phyloP scores from a whole-genome alignment of 2,888 invertebrate species.

The Meganola albula region DNA sequence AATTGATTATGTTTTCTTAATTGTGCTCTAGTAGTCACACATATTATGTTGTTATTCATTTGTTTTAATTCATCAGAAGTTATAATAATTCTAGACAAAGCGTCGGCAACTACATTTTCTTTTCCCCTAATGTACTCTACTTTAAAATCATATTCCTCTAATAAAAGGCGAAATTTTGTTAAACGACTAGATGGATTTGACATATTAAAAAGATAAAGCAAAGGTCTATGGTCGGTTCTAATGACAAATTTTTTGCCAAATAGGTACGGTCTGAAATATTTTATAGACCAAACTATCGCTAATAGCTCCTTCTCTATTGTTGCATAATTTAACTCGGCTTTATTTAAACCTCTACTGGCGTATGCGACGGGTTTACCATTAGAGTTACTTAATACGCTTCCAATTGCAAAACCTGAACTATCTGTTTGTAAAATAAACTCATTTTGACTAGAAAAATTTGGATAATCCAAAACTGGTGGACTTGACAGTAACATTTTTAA shows the following conservation, averaged over 20 bases:
- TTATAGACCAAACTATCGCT: constrained; percentile 9
- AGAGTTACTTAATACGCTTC: background rate
- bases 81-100: constrained; percentile 9
- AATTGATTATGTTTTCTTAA: background rate
- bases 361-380: constrained; percentile 10
- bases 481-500: background rate
- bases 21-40: background rate
- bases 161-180: constrained; percentile 10
- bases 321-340: constrained; percentile 15
- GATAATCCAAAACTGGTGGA: background rate
- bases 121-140: constrained; percentile 12
- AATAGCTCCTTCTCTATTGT: constrained; percentile 7
- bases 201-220: constrained; percentile 5
- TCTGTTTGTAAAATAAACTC: background rate
- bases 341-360: constrained; percentile 11
- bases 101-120: constrained; percentile 12
- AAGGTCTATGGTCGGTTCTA: background rate
- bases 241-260: background rate
- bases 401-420: background rate
- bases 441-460: background rate
- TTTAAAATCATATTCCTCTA: constrained; percentile 15
- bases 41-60: constrained; percentile 5
- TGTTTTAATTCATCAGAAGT: constrained; percentile 8
- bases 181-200: constrained; percentile 14
- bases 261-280: background rate